These are phyloP conservation scores for Melolontha melolontha DNA, from an alignment of 2,888 invertebrate genomes.

Conservation along the genomic window DNA sequence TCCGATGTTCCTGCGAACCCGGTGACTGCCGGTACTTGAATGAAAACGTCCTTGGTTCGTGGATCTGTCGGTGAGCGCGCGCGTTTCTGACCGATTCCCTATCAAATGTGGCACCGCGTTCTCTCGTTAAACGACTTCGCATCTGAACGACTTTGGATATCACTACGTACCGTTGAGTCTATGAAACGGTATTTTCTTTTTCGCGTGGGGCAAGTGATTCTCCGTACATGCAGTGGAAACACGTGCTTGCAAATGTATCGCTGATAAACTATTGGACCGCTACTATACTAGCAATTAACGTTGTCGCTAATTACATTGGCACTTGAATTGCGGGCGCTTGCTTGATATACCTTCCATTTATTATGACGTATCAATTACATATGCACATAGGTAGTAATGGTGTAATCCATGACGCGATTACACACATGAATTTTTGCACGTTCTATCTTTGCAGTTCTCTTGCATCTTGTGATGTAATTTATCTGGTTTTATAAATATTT, in stretches of 20 bases:
- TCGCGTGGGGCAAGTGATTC: slow-evolving; percentile 8
- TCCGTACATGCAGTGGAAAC: not conserved
- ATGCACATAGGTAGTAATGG: too few species aligned
- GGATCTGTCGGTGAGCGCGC: slow-evolving; percentile 15
- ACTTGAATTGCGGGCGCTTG: not conserved
- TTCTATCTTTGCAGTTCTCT: too few species aligned
- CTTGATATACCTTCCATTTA: slow-evolving; percentile 3
- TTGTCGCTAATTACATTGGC: slow-evolving; percentile 17
- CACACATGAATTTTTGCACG: too few species aligned
- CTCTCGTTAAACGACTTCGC: not conserved
- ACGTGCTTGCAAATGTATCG: slow-evolving; percentile 20
- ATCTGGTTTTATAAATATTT: too few species aligned
- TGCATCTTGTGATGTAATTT: too few species aligned
- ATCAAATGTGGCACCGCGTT: not conserved
- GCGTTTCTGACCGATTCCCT: slow-evolving; percentile 10
- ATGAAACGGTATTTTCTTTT: slow-evolving; percentile 25
- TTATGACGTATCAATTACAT: too few species aligned
- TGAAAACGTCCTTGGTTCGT: slow-evolving; percentile 37
- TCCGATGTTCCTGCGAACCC: slow-evolving; percentile 30
- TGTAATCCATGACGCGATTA: too few species aligned
- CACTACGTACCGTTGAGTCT: not conserved
- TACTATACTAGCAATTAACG: slow-evolving; percentile 23
- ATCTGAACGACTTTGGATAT: slow-evolving; percentile 9
- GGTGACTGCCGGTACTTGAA: slow-evolving; percentile 34
- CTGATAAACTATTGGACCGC: slow-evolving; percentile 7